Percentiles rank a stretch among this genome's conserved stretches.
phyloP scores from a whole-genome alignment of 2,113 vertebrate genomes.

The Eclectus roratus region DNA sequence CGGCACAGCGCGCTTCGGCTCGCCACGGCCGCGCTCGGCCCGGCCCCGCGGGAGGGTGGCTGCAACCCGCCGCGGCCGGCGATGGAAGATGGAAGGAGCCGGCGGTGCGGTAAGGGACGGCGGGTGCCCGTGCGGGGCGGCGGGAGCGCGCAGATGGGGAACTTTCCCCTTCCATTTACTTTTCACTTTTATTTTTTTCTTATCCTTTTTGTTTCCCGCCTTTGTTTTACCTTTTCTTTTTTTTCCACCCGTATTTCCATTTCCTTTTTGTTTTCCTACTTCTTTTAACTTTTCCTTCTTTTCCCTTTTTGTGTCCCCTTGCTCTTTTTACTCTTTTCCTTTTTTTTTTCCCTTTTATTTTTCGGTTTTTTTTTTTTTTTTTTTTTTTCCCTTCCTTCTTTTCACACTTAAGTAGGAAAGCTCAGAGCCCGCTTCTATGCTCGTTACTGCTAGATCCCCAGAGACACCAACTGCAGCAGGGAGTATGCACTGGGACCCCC shows the following conservation, averaged over 20 bases:
- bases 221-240: too few species aligned
- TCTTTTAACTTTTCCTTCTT: background rate
- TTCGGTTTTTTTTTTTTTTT: too few species aligned
- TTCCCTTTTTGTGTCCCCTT: background rate
- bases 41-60: background rate
- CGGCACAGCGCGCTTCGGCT: background rate
- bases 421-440: background rate
- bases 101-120: slow-evolving; percentile 25
- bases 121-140: background rate
- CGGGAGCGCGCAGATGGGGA: background rate
- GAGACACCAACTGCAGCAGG: background rate
- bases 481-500: background rate
- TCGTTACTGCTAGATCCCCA: background rate
- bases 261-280: too few species aligned
- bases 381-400: accelerated
- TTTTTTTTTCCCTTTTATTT: accelerated
- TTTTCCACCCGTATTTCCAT: background rate
- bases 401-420: background rate
- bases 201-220: accelerated
- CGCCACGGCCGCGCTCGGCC: background rate
- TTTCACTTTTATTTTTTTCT: accelerated
- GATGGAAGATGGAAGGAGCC: slow-evolving; percentile 32
- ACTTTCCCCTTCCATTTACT: background rate
- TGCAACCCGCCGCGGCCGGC: background rate
- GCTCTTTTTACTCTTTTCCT: background rate